phyloP scores from a whole-genome alignment of 2,113 vertebrate genomes.

The Forbesichthys papilliferus region DNA sequence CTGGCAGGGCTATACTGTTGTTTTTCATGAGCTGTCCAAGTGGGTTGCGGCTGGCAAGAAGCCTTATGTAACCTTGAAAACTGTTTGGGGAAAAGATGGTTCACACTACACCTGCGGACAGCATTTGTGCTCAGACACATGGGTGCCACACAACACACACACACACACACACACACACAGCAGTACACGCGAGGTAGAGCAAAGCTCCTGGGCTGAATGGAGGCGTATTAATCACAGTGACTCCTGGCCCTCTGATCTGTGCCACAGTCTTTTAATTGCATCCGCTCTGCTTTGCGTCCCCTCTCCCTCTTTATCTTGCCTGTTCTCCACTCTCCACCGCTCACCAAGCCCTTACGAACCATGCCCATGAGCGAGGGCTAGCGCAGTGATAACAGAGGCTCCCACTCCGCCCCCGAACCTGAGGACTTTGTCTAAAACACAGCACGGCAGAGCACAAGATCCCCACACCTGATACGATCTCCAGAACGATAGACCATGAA shows the following conservation, averaged over 20 bases:
- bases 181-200: constrained; percentile 25
- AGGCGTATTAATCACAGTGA: constrained; percentile 69
- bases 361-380: constrained; percentile 55
- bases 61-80: constrained; percentile 3
- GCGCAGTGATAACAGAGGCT: constrained; percentile 59
- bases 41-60: neutral
- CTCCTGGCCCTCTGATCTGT: constrained; percentile 67
- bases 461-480: neutral
- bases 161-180: constrained; percentile 30
- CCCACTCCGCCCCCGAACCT: constrained; percentile 19
- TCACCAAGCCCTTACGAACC: constrained; percentile 55
- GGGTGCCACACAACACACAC: constrained; percentile 44
- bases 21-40: neutral
- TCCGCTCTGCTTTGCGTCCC: constrained; percentile 62
- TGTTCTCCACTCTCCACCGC: constrained; percentile 42
- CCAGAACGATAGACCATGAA: neutral
- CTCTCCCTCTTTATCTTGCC: constrained; percentile 69
- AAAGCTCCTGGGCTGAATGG: constrained; percentile 67
- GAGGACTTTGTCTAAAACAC: constrained; percentile 18
- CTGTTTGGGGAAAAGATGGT: neutral
- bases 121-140: constrained; percentile 10
- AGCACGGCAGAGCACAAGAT: neutral
- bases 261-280: constrained; percentile 77
- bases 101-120: constrained; percentile 12
- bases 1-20: neutral